phyloP scores from a whole-genome alignment of 2,797 vertebrate species.

The Otolemur crassicaudatus region DNA sequence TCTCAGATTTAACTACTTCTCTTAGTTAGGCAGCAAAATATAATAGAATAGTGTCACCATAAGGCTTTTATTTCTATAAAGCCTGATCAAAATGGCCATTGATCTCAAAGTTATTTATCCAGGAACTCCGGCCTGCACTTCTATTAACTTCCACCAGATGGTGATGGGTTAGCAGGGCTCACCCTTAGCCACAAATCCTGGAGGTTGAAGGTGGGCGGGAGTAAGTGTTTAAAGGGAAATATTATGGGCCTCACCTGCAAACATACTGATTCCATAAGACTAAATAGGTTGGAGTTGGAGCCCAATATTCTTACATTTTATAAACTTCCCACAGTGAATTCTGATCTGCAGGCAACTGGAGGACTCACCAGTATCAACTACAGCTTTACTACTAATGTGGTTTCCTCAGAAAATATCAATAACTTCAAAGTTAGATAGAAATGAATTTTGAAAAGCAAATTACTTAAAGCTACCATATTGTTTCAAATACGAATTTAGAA shows the following conservation, averaged over 20 bases:
- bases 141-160: conserved; percentile 43
- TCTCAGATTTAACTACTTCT: background rate
- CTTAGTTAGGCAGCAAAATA: background rate
- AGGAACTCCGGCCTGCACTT: background rate
- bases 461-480: background rate
- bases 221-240: background rate
- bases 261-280: background rate
- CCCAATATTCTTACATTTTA: background rate
- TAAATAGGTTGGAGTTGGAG: background rate
- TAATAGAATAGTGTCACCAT: background rate
- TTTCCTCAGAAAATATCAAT: conserved; percentile 31
- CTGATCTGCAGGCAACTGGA: background rate
- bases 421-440: conserved; percentile 8
- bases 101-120: background rate
- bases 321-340: background rate
- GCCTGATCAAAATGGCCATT: background rate
- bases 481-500: background rate
- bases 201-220: background rate
- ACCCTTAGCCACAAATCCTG: background rate
- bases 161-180: conserved; percentile 23
- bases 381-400: background rate
- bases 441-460: background rate
- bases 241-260: background rate
- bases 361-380: background rate
- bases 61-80: background rate